phyloP scores from a whole-genome alignment of 2,888 invertebrate genomes.

The Papilio gigon region DNA sequence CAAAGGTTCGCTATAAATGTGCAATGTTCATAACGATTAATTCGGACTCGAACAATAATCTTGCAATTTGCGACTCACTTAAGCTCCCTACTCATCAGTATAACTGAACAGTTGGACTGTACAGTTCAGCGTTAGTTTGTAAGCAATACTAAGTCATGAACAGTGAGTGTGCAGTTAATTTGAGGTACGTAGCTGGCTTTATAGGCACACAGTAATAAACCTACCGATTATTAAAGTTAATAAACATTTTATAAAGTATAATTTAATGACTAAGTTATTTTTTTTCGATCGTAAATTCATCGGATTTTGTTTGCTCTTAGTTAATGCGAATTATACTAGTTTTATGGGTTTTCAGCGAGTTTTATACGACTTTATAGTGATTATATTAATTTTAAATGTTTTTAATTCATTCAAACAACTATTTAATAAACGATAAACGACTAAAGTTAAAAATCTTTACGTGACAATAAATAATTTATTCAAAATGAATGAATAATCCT shows the following conservation, averaged over 20 bases:
- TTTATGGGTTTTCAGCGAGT: not conserved
- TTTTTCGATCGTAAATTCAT: conserved; percentile 43
- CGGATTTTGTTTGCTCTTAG: conserved; percentile 42
- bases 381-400: not conserved
- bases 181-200: too few species aligned
- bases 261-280: conserved; percentile 53
- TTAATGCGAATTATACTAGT: not conserved
- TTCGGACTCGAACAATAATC: conserved; percentile 27
- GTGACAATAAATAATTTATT: not conserved
- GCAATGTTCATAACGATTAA: conserved; percentile 36
- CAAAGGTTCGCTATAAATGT: conserved; percentile 20
- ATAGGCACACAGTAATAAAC: conserved; percentile 48
- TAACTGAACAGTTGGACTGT: too few species aligned
- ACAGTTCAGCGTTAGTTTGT: too few species aligned
- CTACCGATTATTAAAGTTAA: conserved; percentile 53
- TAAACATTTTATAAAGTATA: conserved; percentile 47
- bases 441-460: not conserved
- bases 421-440: not conserved
- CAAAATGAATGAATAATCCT: not conserved
- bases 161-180: too few species aligned
- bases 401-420: not conserved
- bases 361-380: not conserved
- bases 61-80: conserved; percentile 38
- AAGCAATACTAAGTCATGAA: too few species aligned
- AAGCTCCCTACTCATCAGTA: too few species aligned